These are phyloP conservation scores for Gallinago nigripennis DNA, from an alignment of 2,797 vertebrate species.

Conservation along the genomic window DNA sequence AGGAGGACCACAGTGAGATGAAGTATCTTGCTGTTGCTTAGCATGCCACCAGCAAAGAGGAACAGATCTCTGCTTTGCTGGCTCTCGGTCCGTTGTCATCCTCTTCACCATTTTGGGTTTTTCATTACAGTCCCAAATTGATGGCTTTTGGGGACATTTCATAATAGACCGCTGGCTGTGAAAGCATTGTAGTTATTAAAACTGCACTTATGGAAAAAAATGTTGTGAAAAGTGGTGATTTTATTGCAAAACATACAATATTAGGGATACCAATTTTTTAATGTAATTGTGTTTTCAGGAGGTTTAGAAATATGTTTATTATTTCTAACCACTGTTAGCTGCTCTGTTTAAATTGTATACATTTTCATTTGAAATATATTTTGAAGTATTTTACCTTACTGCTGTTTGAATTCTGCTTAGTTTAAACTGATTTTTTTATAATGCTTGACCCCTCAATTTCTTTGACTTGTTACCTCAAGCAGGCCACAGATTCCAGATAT, in stretches of 20 bases:
- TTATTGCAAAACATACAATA: background rate
- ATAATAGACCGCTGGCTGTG: background rate
- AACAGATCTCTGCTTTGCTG: background rate
- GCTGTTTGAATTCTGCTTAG: background rate
- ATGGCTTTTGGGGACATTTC: background rate
- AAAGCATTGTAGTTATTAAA: background rate
- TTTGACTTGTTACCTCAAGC: background rate
- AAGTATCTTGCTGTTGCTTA: background rate
- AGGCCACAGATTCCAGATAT: background rate
- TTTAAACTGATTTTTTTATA: background rate
- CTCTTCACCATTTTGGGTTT: background rate
- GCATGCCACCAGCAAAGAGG: background rate
- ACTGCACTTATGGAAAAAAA: background rate
- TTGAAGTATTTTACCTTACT: background rate
- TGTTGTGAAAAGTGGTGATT: background rate
- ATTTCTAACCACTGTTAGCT: background rate
- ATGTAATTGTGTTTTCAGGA: background rate
- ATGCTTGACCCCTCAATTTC: background rate
- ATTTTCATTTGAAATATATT: background rate
- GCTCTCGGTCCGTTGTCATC: accelerated
- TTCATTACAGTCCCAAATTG: background rate
- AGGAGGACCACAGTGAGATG: background rate
- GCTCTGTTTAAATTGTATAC: background rate
- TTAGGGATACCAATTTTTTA: background rate
- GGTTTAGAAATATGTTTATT: background rate